These are phyloP conservation scores for Luscinia luscinia DNA, from an alignment of 2,797 vertebrate genomes.

Conservation along the genomic window DNA sequence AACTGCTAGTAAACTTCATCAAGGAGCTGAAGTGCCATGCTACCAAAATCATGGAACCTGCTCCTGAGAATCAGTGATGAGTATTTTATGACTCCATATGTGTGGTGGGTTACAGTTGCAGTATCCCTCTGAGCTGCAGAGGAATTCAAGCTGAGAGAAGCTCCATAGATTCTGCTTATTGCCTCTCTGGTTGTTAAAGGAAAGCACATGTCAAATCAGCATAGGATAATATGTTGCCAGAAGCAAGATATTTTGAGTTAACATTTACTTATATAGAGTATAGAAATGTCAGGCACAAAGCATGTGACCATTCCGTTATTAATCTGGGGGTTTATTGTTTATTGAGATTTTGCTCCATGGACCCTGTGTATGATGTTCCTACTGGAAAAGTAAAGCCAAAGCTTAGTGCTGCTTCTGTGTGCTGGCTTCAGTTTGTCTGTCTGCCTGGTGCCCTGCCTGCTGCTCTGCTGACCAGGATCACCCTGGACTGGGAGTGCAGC, in stretches of 20 bases:
- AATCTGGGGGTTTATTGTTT: neutral
- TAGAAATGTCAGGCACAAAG: neutral
- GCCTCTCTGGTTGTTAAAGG: neutral
- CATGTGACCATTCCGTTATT: neutral
- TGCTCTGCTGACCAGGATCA: neutral
- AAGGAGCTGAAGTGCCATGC: neutral
- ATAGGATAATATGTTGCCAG: neutral
- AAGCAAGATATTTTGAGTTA: conserved; percentile 8
- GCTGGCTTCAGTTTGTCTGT: neutral
- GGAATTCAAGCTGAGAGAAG: neutral
- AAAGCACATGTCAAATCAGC: conserved; percentile 21
- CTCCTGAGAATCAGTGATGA: neutral
- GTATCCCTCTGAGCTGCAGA: neutral
- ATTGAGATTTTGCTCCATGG: neutral
- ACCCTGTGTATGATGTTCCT: neutral
- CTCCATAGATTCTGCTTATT: neutral
- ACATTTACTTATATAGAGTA: neutral
- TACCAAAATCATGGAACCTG: conserved; percentile 31
- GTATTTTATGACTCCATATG: neutral
- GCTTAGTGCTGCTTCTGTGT: neutral
- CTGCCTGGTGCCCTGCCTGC: neutral
- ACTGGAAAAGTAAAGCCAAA: neutral
- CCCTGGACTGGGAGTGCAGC: neutral
- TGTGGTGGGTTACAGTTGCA: neutral
- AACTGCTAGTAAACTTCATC: conserved; percentile 7